Conservation (phyloP, 2,888 invertebrate species). For the Philonicus albiceps region DNA sequence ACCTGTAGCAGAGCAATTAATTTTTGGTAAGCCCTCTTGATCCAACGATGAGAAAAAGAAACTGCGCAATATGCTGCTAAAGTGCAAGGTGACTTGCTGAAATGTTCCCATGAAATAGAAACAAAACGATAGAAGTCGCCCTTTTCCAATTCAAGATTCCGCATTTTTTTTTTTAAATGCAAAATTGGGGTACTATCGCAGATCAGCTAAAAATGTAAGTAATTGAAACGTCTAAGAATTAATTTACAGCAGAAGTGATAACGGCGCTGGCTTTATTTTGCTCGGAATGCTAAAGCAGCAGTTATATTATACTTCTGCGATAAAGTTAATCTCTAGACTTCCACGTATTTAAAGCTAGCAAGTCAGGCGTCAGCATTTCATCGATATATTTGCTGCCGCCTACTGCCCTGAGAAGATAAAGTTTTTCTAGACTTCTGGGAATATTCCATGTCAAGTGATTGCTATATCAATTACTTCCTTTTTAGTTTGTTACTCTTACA, state of each 20-base stretch:
- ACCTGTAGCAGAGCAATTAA: background rate
- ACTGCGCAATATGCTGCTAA: background rate
- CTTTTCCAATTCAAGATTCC: background rate
- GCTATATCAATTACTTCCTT: background rate
- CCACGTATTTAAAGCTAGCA: background rate
- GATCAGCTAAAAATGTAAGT: constrained; percentile 14
- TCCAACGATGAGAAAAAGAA: background rate
- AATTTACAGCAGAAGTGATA: constrained; percentile 10
- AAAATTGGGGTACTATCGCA: background rate
- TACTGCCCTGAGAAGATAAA: background rate
- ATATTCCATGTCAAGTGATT: background rate
- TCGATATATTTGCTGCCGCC: background rate
- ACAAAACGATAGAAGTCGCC: background rate
- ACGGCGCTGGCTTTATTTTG: background rate
- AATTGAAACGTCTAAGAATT: constrained; percentile 22
- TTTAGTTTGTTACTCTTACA: background rate
- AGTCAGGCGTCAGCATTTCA: background rate
- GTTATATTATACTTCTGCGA: background rate
- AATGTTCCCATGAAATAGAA: background rate
- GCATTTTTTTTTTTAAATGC: background rate
- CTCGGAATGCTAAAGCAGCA: background rate
- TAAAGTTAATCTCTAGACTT: constrained; percentile 12
- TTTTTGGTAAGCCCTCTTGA: background rate
- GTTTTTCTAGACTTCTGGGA: background rate
- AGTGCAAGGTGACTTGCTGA: background rate